Evolutionary conservation across 2,113 vertebrate species (phyloP).

Genomic region (Monarcha castaneiventris): DNA sequence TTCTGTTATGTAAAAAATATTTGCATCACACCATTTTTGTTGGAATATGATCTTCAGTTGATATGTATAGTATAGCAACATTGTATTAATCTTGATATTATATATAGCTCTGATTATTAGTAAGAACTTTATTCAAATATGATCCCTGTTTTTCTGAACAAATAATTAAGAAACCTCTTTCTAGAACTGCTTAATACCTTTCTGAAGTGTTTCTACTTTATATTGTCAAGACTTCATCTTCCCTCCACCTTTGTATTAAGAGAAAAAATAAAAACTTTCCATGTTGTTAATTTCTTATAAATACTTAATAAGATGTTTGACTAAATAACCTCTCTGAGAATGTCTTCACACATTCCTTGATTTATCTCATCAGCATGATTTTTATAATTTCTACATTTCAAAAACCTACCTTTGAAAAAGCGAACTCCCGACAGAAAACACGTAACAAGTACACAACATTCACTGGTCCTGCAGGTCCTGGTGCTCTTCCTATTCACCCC

Average conservation of each 20-base stretch:
- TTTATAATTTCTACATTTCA: background rate
- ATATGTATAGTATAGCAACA: background rate
- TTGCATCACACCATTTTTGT: background rate
- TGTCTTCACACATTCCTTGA: fast-evolving
- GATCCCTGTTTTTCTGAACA: fast-evolving
- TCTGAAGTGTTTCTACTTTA: background rate
- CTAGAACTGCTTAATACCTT: background rate
- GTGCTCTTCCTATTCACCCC: fast-evolving
- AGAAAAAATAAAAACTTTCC: background rate
- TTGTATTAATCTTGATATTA: background rate
- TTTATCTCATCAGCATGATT: background rate
- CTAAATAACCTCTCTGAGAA: background rate
- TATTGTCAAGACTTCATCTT: background rate
- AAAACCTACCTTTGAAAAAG: background rate
- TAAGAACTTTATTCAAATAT: background rate
- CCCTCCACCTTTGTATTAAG: background rate
- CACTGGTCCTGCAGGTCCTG: background rate
- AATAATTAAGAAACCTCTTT: background rate
- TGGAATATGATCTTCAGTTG: background rate
- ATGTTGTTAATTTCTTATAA: background rate
- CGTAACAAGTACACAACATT: background rate
- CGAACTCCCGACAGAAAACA: background rate
- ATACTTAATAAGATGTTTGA: background rate
- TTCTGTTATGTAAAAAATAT: background rate
- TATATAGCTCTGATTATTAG: background rate